Percentiles rank a stretch among this genome's conserved stretches.
These are phyloP conservation scores for Sinella curviseta DNA, from an alignment of 1,140 invertebrate genomes.

Conservation along the genomic window DNA sequence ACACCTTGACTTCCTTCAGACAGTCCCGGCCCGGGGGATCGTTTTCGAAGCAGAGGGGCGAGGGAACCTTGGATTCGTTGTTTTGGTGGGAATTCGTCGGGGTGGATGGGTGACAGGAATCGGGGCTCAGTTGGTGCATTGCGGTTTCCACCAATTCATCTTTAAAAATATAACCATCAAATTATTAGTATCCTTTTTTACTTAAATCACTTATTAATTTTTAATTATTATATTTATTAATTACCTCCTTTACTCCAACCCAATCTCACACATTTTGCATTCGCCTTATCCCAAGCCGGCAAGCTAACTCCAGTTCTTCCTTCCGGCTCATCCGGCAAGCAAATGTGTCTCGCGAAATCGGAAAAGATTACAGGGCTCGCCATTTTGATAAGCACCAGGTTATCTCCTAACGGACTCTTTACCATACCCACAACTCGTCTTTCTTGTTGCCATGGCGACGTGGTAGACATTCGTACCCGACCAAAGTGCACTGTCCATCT, in stretches of 20 bases:
- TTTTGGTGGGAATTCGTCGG: conserved; percentile 1
- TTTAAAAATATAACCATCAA: conserved; percentile 25
- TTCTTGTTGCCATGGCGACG: conserved; percentile 83
- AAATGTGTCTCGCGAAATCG: conserved; percentile 79
- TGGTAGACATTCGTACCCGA: conserved; percentile 69
- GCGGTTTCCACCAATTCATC: conserved; percentile 48
- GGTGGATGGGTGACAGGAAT: conserved; percentile 32
- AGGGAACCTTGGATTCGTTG: background rate
- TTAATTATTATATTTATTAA: background rate
- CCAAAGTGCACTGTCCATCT: conserved; percentile 80
- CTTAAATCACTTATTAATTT: conserved; percentile 5
- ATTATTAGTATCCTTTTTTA: too few species aligned
- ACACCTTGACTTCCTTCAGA: conserved; percentile 44
- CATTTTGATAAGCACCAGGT: conserved; percentile 76
- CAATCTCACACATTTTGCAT: conserved; percentile 41
- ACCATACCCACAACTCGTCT: conserved; percentile 81
- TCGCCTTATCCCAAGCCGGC: conserved; percentile 42
- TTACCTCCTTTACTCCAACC: conserved; percentile 48
- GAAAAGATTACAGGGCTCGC: conserved; percentile 73
- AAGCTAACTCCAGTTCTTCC: conserved; percentile 23
- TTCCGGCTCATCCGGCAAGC: conserved; percentile 62
- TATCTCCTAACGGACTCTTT: conserved; percentile 84
- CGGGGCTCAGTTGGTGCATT: conserved; percentile 44
- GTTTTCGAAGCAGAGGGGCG: conserved; percentile 47
- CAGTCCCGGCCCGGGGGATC: conserved; percentile 42